These are phyloP conservation scores for Rhaphigaster nebulosa DNA, from an alignment of 2,888 invertebrate genomes.

Conservation along the genomic window DNA sequence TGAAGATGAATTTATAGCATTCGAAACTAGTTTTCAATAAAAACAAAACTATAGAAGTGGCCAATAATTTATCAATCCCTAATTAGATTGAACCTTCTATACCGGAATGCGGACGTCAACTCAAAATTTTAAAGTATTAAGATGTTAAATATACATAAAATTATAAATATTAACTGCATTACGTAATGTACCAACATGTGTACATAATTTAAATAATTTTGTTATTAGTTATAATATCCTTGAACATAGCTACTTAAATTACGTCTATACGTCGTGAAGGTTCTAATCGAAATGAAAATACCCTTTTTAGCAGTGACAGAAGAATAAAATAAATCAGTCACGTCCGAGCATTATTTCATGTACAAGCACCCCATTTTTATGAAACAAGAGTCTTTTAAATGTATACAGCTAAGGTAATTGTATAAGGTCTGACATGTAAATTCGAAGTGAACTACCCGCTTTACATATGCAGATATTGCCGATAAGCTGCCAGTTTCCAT, in stretches of 20 bases:
- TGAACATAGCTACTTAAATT: not conserved
- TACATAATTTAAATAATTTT: no score
- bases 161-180: no score
- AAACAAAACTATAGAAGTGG: no score
- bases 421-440: not conserved
- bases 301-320: not conserved
- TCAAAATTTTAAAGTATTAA: no score
- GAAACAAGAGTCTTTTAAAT: not conserved
- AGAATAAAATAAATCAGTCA: not conserved
- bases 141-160: no score
- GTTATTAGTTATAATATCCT: not conserved
- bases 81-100: no score
- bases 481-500: not conserved
- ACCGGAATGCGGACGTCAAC: no score
- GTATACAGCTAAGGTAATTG: not conserved
- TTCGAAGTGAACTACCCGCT: not conserved
- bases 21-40: no score
- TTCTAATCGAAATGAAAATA: not conserved
- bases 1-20: no score
- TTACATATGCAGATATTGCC: constrained; percentile 25
- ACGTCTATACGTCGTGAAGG: not conserved
- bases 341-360: not conserved
- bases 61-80: no score
- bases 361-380: not conserved
- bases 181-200: no score